phyloP scores from a whole-genome alignment of 2,797 vertebrate genomes.

The Halcyon leucocephala region DNA sequence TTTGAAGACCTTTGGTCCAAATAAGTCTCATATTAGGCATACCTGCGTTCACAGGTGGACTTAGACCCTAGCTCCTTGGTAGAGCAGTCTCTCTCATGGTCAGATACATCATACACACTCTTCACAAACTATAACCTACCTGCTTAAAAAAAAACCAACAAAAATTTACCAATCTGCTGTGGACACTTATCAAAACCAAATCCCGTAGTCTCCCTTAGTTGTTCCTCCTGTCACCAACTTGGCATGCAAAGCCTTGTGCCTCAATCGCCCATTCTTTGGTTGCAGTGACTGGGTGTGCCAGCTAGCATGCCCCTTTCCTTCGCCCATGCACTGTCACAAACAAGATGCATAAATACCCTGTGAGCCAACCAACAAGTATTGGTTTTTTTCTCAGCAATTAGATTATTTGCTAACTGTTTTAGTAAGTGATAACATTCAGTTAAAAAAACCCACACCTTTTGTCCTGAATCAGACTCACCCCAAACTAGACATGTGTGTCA shows the following conservation, averaged over 20 bases:
- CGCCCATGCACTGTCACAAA: not conserved
- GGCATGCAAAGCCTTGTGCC: not conserved
- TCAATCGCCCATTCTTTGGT: not conserved
- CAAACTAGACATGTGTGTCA: not conserved
- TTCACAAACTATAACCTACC: not conserved
- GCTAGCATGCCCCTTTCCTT: not conserved
- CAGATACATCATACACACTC: not conserved
- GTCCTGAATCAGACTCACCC: not conserved
- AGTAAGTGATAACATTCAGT: not conserved
- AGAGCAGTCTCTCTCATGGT: fast-evolving
- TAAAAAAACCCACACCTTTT: not conserved
- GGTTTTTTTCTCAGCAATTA: not conserved
- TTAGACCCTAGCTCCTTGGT: not conserved
- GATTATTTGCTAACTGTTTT: not conserved
- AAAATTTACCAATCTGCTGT: not conserved
- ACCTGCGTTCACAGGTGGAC: not conserved
- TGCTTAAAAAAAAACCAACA: not conserved
- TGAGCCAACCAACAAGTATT: not conserved
- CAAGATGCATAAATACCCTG: not conserved
- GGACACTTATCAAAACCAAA: not conserved
- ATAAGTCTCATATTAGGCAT: not conserved
- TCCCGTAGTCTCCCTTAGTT: not conserved
- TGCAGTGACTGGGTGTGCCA: not conserved
- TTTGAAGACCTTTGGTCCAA: not conserved
- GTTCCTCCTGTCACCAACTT: not conserved